Conservation (phyloP, 2,888 invertebrate species). For the Epirrhoe alternata region DNA sequence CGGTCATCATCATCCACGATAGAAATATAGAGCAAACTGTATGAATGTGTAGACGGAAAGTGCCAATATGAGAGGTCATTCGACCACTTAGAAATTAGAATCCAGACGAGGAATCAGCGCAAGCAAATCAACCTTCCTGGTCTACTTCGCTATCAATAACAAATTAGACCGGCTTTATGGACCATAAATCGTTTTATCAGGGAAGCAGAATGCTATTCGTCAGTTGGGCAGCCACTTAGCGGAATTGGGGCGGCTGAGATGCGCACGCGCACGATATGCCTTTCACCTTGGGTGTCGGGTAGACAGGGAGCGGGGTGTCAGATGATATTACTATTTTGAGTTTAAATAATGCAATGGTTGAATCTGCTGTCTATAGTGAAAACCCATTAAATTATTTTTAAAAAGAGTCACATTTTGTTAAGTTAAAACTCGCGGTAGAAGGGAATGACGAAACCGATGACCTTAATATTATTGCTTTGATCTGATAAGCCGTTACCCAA, state of each 20-base stretch:
- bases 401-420: conserved; percentile 10
- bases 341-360: neutral
- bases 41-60: neutral
- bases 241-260: conserved; percentile 61
- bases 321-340: neutral
- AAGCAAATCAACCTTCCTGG: conserved; percentile 43
- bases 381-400: neutral
- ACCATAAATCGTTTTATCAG: conserved; percentile 60
- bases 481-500: conserved; percentile 14
- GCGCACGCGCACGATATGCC: conserved; percentile 56
- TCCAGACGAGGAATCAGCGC: conserved; percentile 38
- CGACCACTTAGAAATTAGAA: neutral
- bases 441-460: conserved; percentile 28
- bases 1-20: no score
- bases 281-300: conserved; percentile 61
- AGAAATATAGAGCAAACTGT: neutral
- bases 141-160: conserved; percentile 52
- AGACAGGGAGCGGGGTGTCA: conserved; percentile 28
- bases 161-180: conserved; percentile 52
- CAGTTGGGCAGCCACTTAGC: conserved; percentile 66
- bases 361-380: no score
- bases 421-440: conserved; percentile 2
- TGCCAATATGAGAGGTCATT: neutral
- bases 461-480: conserved; percentile 23
- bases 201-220: conserved; percentile 63